Conservation (phyloP, 35 echinoderm and acorn worm species). For the Heliocidaris tuberculata region DNA sequence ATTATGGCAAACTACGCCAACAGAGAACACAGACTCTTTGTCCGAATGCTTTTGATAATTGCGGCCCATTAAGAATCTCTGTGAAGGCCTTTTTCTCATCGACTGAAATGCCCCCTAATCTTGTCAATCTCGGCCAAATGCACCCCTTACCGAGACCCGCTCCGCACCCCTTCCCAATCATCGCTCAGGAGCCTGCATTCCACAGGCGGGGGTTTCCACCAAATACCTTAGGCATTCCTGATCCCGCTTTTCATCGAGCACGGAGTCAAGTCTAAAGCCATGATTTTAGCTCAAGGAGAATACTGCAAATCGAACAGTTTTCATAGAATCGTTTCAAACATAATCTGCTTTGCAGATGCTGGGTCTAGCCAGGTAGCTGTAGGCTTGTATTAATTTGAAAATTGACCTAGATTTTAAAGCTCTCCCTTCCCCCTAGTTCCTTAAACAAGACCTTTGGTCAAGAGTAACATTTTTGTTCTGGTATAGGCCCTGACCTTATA, state of each 20-base stretch:
- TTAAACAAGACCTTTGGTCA: background rate
- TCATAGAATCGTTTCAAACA: background rate
- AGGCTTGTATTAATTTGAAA: background rate
- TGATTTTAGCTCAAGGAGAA: conserved; percentile 22
- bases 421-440: background rate
- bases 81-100: background rate
- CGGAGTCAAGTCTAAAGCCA: conserved; percentile 7
- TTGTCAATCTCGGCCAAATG: conserved; percentile 10
- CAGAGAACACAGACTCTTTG: background rate
- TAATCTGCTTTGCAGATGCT: background rate
- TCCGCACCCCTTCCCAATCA: conserved; percentile 31
- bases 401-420: background rate
- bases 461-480: background rate
- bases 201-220: conserved; percentile 3
- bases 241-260: background rate
- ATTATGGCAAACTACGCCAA: background rate
- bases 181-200: conserved; percentile 1
- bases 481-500: background rate
- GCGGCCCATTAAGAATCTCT: background rate
- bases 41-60: background rate
- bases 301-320: background rate
- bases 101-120: conserved; percentile 21
- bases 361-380: background rate
- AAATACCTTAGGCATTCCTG: conserved; percentile 30
- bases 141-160: conserved; percentile 23